A percentile compares a stretch with the other conserved stretches of the same genome.
These are phyloP conservation scores for Chamaea fasciata DNA, from an alignment of 2,113 vertebrate species.

Conservation along the genomic window DNA sequence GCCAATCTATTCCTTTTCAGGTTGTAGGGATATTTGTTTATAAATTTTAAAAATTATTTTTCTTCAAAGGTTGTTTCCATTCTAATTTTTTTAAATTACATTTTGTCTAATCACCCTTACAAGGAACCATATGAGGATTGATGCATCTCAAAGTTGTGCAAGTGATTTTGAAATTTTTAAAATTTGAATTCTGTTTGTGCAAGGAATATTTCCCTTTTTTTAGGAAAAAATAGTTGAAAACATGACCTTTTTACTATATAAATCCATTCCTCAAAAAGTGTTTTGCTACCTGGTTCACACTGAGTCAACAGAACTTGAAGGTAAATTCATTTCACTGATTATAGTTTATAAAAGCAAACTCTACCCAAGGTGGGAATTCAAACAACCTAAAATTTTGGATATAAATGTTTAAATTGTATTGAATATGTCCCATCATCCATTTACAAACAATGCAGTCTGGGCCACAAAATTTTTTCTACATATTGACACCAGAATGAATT, in stretches of 20 bases:
- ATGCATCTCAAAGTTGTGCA: constrained; percentile 2
- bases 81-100: neutral
- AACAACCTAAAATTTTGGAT: neutral
- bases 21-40: neutral
- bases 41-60: neutral
- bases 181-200: constrained; percentile 31
- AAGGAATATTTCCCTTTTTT: constrained; percentile 27
- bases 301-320: neutral
- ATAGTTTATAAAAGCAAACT: neutral
- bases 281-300: neutral
- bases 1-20: neutral
- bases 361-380: neutral
- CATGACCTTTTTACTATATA: neutral
- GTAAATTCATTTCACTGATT: neutral
- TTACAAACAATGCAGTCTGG: neutral
- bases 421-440: neutral
- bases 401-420: neutral
- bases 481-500: neutral
- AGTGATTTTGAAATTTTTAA: neutral
- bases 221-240: neutral
- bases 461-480: neutral
- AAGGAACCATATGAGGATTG: neutral
- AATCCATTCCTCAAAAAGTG: neutral
- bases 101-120: neutral
- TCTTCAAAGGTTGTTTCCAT: neutral